Evolutionary conservation across 2,888 invertebrate species (phyloP), one percentile per base, ranked within the genome.

Genomic region (Vesta saturnalis): DNA sequence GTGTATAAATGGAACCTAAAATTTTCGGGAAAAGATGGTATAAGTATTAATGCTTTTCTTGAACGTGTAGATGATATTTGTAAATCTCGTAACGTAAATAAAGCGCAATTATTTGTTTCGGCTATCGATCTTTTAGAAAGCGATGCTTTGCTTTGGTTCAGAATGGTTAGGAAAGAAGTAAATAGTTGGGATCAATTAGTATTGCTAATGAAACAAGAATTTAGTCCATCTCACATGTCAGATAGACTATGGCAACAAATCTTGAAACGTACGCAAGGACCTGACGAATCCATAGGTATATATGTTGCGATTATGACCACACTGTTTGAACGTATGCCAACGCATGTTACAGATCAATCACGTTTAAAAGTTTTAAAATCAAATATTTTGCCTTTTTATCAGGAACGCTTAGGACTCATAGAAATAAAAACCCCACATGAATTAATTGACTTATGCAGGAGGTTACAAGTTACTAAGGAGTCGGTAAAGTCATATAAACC

Each of bases 31-130:
- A 16, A 18, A 39, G n/a, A n/a, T n/a, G 54, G 56, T n/a, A 3
- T 67, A 3, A 67, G 66, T 21, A 23, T 70, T 3, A 64, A 64
- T 19, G 61, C 67, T 8, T 64, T 67, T 47, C 23, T 64, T 3
- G 60, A 64, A 39, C 23, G 67, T 16, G 71, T 74, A 0, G 69
- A 69, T 1, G 74, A 74, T 15, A 46, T 71, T 4, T 46, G 67
- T 4, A 18, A 43, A n/a, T 60, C 76, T 2, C 35, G 74, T 10
- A 67, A 64, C 5, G 69, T 73, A 43, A 59, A 1, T 8, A 46
- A 0, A 69, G 72, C 2, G 46, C 49, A 49, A 19, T 15, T 49
- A 49, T 49, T 49, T 49, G 18, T 1, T 6, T 49, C 49, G 1
- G 49, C 49, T 5, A 49, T 49, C 1, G 49, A 49, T 15, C 19